Evolutionary conservation across 2,113 vertebrate genomes (phyloP), one percentile per base, ranked within the genome.

Genomic region (Prochilodus magdalenae): DNA sequence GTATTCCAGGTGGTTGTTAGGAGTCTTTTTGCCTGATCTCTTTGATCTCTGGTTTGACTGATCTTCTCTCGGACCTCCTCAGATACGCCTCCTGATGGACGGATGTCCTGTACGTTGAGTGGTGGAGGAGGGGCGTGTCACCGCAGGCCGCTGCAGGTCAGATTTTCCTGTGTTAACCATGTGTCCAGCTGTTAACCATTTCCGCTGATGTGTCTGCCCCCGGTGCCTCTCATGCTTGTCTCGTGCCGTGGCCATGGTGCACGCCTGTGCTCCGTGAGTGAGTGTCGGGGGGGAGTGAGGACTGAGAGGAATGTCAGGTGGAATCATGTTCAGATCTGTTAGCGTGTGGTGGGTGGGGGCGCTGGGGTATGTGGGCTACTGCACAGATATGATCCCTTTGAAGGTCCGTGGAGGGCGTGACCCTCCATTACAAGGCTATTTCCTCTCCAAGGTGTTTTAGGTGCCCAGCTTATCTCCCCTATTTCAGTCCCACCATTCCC

Each of bases 261-360:
- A 73, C 70, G 72, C 53, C 74, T 79, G 72, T 76, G 15, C 47
- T 49, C 63, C 53, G 63, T 85, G 67, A 81, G 49, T 36, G 67
- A 75, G 71, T 70, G 71, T 36, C 62, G 80, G 81, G 71, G 79
- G 84, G 51, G 51, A 20, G 20, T 55, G 51, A 83, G 75, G 79
- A 87, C 81, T 78, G 80, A 80, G 70, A 82, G 80, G 81, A 78
- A 82, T 81, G 75, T 33, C 51, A 55, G 51, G 16, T 20, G 67
- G 76, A 85, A 82, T 87, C 73, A 84, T 73, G 67, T 87, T 86
- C 87, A 87, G 88, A 81, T 75, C 70, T 27, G n/a, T 33, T 71
- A 40, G 55, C 47, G 67, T 72, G 77, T 55, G 55, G 60, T 66
- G 62, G 36, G 40, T 59, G 79, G 47, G 55, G n/a, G n/a, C n/a